Evolutionary conservation across 2,797 vertebrate species (phyloP), one percentile per base, ranked within the genome.

Genomic region (Esox lucius): DNA sequence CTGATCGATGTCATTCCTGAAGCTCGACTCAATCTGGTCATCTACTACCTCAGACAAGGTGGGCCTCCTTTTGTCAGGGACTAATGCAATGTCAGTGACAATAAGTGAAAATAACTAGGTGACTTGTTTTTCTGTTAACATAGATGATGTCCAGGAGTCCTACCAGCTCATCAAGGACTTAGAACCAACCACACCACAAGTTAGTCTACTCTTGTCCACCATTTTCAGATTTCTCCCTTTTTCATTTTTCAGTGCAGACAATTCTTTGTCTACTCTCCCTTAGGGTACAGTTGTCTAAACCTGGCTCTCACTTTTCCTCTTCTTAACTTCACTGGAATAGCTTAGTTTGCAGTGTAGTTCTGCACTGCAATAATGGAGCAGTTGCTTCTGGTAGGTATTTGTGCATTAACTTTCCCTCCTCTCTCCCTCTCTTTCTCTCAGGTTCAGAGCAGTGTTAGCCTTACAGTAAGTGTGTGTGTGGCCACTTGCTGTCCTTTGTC

Each of bases 31-130:
- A 99, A 99, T 90, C 92, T 99, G 80, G 97, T 98, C 84, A 99
- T 99, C 91, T 99, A 98, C 89, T 97, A 98, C 86, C 96, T 99
- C 75, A 94, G 94, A 79, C 97, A 99, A 94, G 97, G 98, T 98
- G 85, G 84, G 87, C 48, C 3, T 12, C 48, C 17, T 5, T 12
- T 3, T 15, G 8, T 12, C 17, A 42, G 17, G 11, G 51, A 22
- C 48, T 33, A 46, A 22, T 42, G 22, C 39, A 42, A n/a, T 24
- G 42, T 13, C 39, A 48, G 19, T 15, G 46, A 26, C 9, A 22
- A 51, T 46, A 24, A 26, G 22, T 3, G 24, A 46, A 12, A 11
- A 46, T 49, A 13, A 46, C 22, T 26, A 24, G 24, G 22, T 42
- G 22, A 22, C 4, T 69, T 24, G 17, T 17, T 3, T 5, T 42